phyloP scores from a whole-genome alignment of 2,888 invertebrate species.

The Rotaria sp. region DNA sequence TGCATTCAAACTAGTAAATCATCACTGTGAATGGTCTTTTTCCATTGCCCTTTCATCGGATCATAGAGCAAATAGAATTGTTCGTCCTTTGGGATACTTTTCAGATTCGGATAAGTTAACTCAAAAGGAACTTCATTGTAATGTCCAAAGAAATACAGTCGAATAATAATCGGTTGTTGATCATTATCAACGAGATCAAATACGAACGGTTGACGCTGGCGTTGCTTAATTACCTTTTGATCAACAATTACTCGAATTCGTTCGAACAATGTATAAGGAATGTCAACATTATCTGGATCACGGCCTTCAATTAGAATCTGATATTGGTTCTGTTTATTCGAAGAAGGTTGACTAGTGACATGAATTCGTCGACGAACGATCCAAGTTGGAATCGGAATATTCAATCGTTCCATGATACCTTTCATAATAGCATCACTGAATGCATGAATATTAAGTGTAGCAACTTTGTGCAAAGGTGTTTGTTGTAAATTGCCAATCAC shows the following conservation, averaged over 20 bases:
- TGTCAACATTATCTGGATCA: not conserved
- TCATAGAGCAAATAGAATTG: not conserved
- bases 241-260: not conserved
- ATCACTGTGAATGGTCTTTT: not conserved
- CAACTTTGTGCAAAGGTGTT: constrained; percentile 91
- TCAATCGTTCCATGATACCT: not conserved
- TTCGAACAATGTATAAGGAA: not conserved
- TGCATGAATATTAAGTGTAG: constrained; percentile 75
- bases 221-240: not conserved
- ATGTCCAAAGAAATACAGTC: not conserved
- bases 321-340: not conserved
- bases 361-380: not conserved
- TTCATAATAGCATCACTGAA: constrained; percentile 72
- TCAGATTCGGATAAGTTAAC: not conserved
- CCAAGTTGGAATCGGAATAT: not conserved
- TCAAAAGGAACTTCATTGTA: not conserved
- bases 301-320: not conserved
- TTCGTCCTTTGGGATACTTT: not conserved
- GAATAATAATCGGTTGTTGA: not conserved
- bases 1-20: not conserved
- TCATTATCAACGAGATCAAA: not conserved
- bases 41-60: not conserved
- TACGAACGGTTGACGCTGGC: not conserved
- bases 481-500: constrained; percentile 90
- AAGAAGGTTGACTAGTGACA: not conserved